Base-by-base conservation (phyloP, 2,888 invertebrate species). In the Ferdinandea cuprea region DNA sequence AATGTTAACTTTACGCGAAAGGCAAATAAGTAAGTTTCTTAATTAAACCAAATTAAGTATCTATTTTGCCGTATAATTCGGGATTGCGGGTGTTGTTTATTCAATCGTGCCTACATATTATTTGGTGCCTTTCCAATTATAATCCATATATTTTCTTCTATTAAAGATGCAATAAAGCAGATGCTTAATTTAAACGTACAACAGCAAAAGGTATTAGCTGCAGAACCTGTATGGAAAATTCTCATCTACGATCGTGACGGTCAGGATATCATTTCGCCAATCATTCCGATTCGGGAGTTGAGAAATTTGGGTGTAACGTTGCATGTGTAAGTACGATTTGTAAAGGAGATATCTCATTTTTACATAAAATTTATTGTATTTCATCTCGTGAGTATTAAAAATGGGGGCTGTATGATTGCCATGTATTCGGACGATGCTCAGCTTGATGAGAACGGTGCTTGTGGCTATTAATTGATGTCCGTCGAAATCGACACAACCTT, bases 221-320 rank as follows among this genome's bases (percentile, higher is more conserved):
- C 95, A 37, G 97, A 99, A 91, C 98, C 98, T 21, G 95, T 96
- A 11, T 99, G 98, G 98, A 99, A 99, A 92, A 95, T 99, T 73
- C 92, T 99, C 80, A 95, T 99, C 83, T 99, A 99, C 89, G 99
- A 99, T 90, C 94, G 97, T 87, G 94, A 96, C 86, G 99, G 99
- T 3, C 99, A 99, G 92, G 99, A 99, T 90, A 98, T 99, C 58
- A 98, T 99, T 87, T 98, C 99, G 11, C 99, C 99, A 0, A 91
- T 99, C 63, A 94, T 99, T 88, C 97, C 98, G 17, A 95, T 99
- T 15, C 98, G 98, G 91, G 99, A 99, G 89, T 92, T 99, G 3
- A 92, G 99, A 87, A 99, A 99, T 90, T 92, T 98, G 88, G 99
- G 99, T 84, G 98, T 99, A 44, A 99, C 99, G 37, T 93, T 99